These are phyloP conservation scores for Mylabris sibirica DNA, from an alignment of 2,888 invertebrate genomes.

Conservation along the genomic window DNA sequence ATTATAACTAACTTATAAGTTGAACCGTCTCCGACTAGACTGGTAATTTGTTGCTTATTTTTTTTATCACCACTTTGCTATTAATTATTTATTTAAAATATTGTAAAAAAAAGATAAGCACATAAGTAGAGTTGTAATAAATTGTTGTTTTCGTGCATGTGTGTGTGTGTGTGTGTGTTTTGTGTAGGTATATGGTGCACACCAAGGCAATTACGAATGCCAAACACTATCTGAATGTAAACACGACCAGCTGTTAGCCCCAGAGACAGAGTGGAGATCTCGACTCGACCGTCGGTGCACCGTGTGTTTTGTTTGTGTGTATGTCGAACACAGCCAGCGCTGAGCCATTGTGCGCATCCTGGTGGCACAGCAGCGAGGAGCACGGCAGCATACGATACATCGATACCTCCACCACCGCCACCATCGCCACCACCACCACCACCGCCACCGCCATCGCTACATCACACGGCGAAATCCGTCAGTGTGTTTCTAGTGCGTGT, in stretches of 20 bases:
- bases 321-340: neutral
- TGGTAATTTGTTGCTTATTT: no score
- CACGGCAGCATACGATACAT: slow-evolving; percentile 29
- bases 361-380: slow-evolving; percentile 18
- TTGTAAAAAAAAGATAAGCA: neutral
- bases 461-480: slow-evolving; percentile 25
- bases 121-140: neutral
- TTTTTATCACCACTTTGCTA: no score
- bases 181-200: neutral
- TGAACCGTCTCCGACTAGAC: no score
- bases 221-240: slow-evolving; percentile 32
- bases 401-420: slow-evolving; percentile 41
- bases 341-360: slow-evolving; percentile 19
- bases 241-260: slow-evolving; percentile 37
- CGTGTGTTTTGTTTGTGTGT: slow-evolving; percentile 12
- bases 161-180: no score
- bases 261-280: slow-evolving; percentile 36
- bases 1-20: no score
- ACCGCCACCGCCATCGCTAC: neutral
- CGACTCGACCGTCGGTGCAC: slow-evolving; percentile 27
- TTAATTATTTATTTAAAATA: no score
- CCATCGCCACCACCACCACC: slow-evolving; percentile 32
- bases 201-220: slow-evolving; percentile 22
- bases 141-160: no score
- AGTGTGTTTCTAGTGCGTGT: slow-evolving; percentile 46